Evolutionary conservation across 2,113 vertebrate genomes (phyloP).

Genomic region (Anseranas semipalmata): DNA sequence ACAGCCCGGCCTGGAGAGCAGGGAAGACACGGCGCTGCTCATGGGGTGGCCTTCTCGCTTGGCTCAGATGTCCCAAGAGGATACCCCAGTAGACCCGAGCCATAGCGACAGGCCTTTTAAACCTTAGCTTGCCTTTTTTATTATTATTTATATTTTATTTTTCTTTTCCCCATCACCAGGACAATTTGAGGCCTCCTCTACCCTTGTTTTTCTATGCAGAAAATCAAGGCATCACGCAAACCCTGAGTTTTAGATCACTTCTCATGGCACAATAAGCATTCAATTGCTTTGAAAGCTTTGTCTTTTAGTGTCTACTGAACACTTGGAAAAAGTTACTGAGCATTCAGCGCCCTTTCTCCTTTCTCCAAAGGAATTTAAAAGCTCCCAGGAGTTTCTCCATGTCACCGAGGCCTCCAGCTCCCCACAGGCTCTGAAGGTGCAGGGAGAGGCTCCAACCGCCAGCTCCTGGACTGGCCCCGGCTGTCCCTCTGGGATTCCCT

Average conservation of each 20-base stretch:
- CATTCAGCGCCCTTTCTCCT: not conserved
- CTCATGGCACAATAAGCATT: not conserved
- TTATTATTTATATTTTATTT: not conserved
- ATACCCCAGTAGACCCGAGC: not conserved
- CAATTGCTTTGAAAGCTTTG: conserved; percentile 9
- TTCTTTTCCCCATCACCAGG: not conserved
- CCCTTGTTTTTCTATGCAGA: not conserved
- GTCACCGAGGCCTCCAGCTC: not conserved
- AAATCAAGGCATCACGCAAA: not conserved
- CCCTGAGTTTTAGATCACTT: not conserved
- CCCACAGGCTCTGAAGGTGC: not conserved
- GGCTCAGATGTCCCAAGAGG: not conserved
- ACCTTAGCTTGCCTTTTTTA: not conserved
- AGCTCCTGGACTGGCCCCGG: not conserved
- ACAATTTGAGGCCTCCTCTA: not conserved
- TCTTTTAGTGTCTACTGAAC: conserved; percentile 24
- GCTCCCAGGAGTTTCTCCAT: conserved; percentile 30
- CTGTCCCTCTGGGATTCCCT: not conserved
- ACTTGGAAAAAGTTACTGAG: conserved; percentile 24
- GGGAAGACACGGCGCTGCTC: fast-evolving
- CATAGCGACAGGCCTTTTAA: not conserved
- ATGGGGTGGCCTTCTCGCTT: fast-evolving
- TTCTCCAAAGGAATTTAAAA: conserved; percentile 2
- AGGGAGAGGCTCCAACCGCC: not conserved
- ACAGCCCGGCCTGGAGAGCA: fast-evolving